These are phyloP conservation scores for Ptilonorhynchus violaceus DNA, from an alignment of 2,113 vertebrate genomes.

Conservation along the genomic window DNA sequence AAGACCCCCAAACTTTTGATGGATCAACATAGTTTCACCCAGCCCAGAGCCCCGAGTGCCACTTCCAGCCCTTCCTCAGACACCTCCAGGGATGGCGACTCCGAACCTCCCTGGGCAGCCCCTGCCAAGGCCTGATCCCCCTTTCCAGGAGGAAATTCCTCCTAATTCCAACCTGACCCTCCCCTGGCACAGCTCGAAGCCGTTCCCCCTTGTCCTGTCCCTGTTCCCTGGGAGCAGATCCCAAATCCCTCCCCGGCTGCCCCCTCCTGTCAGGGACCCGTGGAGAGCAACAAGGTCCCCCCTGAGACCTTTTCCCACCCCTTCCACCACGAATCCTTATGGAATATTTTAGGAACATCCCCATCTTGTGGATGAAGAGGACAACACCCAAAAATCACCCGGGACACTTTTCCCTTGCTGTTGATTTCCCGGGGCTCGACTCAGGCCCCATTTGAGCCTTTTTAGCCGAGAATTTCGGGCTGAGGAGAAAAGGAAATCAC, in stretches of 20 bases:
- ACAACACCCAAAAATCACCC: not conserved
- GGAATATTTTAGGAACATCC: not conserved
- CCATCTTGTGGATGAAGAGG: too few relatives aligned
- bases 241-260: too few relatives aligned
- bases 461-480: not conserved
- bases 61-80: not conserved
- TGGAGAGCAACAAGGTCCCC: not conserved
- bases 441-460: too few relatives aligned
- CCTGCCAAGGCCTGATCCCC: not conserved
- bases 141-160: not conserved
- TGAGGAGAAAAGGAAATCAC: not conserved
- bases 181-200: not conserved
- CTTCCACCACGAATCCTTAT: not conserved
- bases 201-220: rapidly evolving
- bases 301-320: not conserved
- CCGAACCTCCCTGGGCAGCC: not conserved
- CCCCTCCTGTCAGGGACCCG: not conserved
- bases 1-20: not conserved
- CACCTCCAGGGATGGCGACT: not conserved
- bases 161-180: not conserved
- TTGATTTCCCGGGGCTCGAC: not conserved
- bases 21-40: not conserved
- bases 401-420: not conserved
- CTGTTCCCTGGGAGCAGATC: not conserved
- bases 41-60: not conserved